phyloP scores from a whole-genome alignment of 2,797 vertebrate genomes.

The Coracias cyanogaster region DNA sequence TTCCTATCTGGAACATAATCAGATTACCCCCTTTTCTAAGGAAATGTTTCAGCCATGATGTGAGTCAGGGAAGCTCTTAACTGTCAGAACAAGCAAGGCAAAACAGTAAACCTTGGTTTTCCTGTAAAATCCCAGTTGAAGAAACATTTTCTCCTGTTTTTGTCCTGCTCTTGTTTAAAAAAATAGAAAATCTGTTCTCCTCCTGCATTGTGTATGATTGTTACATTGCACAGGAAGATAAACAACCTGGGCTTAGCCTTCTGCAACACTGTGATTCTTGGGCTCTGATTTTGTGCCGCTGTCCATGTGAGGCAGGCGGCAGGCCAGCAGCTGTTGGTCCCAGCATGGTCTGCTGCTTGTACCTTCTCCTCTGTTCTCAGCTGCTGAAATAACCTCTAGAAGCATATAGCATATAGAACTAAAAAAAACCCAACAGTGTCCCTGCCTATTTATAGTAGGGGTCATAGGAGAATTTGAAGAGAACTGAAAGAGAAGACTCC shows the following conservation, averaged over 20 bases:
- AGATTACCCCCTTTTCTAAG: neutral
- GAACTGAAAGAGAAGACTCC: conserved; percentile 38
- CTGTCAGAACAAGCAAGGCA: neutral
- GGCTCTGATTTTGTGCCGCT: neutral
- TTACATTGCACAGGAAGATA: neutral
- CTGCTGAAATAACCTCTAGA: neutral
- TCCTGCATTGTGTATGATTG: neutral
- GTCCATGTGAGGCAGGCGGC: neutral
- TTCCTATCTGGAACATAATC: neutral
- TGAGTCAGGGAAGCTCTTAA: neutral
- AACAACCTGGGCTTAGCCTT: neutral
- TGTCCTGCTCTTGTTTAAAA: neutral
- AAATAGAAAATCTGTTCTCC: neutral
- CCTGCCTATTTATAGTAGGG: neutral
- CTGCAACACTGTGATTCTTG: neutral
- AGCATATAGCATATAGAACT: neutral
- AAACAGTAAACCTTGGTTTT: neutral
- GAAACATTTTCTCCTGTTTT: neutral
- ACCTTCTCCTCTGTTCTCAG: neutral
- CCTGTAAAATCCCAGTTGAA: neutral
- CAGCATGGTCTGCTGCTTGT: neutral
- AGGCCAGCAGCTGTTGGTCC: neutral
- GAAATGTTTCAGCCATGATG: neutral
- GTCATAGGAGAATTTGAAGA: conserved; percentile 15
- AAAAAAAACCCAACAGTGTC: neutral